These are phyloP conservation scores for Danionella cerebrum DNA, from an alignment of 2,113 vertebrate genomes.

Conservation along the genomic window DNA sequence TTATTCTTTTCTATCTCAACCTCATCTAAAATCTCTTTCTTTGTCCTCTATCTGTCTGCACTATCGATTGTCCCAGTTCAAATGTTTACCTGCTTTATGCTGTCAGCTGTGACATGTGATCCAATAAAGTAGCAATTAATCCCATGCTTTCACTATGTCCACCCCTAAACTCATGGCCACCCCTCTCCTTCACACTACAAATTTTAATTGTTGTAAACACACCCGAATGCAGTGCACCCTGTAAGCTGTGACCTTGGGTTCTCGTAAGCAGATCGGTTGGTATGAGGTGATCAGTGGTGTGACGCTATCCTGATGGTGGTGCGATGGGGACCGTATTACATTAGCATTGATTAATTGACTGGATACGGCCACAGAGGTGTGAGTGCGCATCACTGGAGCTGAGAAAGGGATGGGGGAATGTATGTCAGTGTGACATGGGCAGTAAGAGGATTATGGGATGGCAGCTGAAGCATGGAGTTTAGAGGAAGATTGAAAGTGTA, in stretches of 20 bases:
- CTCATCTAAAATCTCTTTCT: neutral
- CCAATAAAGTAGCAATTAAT: conserved; percentile 35
- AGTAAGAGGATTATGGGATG: conserved; percentile 55
- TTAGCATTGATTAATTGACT: conserved; percentile 58
- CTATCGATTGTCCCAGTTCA: conserved; percentile 10
- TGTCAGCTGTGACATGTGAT: conserved; percentile 30
- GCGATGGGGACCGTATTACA: conserved; percentile 42
- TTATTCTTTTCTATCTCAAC: neutral
- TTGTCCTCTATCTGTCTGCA: neutral
- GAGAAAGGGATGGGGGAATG: conserved; percentile 33
- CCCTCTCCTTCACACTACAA: neutral
- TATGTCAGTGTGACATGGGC: conserved; percentile 51
- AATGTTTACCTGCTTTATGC: conserved; percentile 16
- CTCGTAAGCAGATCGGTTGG: neutral
- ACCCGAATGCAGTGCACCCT: neutral
- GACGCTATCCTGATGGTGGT: neutral
- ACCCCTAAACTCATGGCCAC: neutral
- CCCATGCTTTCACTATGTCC: conserved; percentile 10
- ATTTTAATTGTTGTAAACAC: conserved; percentile 26
- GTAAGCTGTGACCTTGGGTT: conserved; percentile 24
- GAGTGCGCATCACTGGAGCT: conserved; percentile 25
- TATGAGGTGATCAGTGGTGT: conserved; percentile 2
- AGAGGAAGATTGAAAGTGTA: conserved; percentile 13
- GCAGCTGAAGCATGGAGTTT: conserved; percentile 40
- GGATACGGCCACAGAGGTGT: conserved; percentile 20